Evolutionary conservation across 2,113 vertebrate genomes (phyloP).

Genomic region (Indri indri): DNA sequence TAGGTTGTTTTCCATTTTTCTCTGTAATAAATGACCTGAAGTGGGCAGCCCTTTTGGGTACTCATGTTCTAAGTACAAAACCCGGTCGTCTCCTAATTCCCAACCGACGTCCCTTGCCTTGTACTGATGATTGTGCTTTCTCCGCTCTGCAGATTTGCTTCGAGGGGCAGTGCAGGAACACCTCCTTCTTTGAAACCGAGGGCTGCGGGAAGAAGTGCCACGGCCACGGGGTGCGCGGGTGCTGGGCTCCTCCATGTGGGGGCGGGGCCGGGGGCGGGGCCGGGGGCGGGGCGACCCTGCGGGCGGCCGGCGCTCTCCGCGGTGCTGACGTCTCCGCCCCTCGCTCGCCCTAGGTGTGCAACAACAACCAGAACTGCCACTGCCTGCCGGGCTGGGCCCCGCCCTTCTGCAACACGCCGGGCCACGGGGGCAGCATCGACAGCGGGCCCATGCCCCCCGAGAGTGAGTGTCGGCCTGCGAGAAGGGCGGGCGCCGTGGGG

Average conservation of each 20-base stretch:
- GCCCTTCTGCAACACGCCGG: conserved; percentile 88
- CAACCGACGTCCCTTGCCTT: too few species aligned
- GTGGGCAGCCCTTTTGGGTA: neutral
- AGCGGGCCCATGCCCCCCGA: conserved; percentile 89
- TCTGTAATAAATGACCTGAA: neutral
- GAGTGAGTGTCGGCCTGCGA: conserved; percentile 73
- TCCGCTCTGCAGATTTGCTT: conserved; percentile 92
- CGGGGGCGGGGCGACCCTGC: neutral
- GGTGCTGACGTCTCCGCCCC: neutral
- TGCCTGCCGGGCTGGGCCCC: conserved; percentile 93
- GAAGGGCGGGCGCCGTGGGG: neutral
- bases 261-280: neutral
- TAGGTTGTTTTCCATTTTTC: neutral
- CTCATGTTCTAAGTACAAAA: neutral
- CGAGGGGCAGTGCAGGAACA: conserved; percentile 93
- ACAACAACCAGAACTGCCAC: conserved; percentile 98
- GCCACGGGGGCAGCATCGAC: conserved; percentile 94
- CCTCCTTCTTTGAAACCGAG: conserved; percentile 91
- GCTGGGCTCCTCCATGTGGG: neutral
- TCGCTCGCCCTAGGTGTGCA: conserved; percentile 89
- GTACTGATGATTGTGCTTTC: neutral
- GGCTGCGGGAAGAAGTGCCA: conserved; percentile 92
- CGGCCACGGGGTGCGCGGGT: conserved; percentile 88
- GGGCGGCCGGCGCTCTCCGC: neutral
- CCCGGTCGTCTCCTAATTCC: too few species aligned